Evolutionary conservation across 2,888 invertebrate species (phyloP).

Genomic region (Leptopterna dolabrata): DNA sequence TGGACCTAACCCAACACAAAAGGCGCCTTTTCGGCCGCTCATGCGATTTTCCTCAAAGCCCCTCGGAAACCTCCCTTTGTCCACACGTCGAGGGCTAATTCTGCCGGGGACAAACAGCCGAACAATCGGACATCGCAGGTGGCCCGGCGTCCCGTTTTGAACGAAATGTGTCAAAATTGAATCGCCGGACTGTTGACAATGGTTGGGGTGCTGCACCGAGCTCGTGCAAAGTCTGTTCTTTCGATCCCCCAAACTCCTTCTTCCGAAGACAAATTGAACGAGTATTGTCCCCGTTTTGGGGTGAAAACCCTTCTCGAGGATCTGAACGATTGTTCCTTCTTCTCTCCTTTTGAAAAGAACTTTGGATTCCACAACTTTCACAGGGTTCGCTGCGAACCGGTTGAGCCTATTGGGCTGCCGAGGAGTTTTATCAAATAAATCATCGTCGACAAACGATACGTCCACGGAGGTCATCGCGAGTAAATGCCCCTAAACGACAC

Average conservation of each 20-base stretch:
- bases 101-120: not conserved
- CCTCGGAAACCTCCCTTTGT: not conserved
- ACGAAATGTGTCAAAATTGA: not conserved
- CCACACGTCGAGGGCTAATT: not conserved
- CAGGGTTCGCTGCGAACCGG: too few species aligned
- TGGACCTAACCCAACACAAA: not conserved
- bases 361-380: too few species aligned
- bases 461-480: too few species aligned
- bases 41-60: not conserved
- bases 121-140: not conserved
- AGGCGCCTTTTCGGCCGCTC: not conserved
- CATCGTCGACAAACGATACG: too few species aligned
- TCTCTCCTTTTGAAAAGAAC: not conserved
- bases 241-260: not conserved
- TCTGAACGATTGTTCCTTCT: not conserved
- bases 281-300: not conserved
- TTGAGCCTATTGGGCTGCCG: too few species aligned
- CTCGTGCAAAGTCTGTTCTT: too few species aligned
- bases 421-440: too few species aligned
- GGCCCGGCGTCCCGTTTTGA: not conserved
- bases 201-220: not conserved
- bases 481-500: too few species aligned
- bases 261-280: not conserved
- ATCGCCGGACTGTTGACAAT: not conserved
- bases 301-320: not conserved